Conservation (phyloP, 2,113 vertebrate genomes). For the Okapia johnstoni region DNA sequence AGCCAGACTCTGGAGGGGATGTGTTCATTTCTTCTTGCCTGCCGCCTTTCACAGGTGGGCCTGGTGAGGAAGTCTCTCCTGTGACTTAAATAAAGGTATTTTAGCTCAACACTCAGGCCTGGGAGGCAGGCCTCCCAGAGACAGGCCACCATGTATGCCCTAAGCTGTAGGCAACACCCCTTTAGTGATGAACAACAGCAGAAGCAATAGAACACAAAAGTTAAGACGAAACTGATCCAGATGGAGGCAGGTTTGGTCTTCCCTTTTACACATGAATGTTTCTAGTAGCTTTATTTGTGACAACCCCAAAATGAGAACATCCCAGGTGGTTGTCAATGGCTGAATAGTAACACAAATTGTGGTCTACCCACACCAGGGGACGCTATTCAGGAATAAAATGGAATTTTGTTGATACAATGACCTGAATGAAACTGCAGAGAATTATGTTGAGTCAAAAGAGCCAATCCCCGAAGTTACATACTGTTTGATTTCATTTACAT, state of each 20-base stretch:
- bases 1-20: neutral
- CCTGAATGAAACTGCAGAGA: neutral
- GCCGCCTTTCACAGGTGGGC: rapidly evolving
- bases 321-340: rapidly evolving
- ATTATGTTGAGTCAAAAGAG: neutral
- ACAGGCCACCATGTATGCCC: no score
- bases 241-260: neutral
- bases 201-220: neutral
- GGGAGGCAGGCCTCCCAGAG: neutral
- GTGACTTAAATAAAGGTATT: neutral
- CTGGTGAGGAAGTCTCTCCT: neutral
- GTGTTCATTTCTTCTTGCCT: neutral
- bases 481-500: neutral
- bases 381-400: neutral
- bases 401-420: no score
- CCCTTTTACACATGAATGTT: neutral
- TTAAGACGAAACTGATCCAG: neutral
- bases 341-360: neutral
- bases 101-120: neutral
- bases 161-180: neutral
- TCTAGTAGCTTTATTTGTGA: neutral
- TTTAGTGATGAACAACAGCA: neutral
- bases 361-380: neutral
- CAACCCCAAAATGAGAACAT: no score
- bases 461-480: neutral